Evolutionary conservation across 2,113 vertebrate genomes (phyloP), one percentile per base, ranked within the genome.

Genomic region (Eidolon helvum): DNA sequence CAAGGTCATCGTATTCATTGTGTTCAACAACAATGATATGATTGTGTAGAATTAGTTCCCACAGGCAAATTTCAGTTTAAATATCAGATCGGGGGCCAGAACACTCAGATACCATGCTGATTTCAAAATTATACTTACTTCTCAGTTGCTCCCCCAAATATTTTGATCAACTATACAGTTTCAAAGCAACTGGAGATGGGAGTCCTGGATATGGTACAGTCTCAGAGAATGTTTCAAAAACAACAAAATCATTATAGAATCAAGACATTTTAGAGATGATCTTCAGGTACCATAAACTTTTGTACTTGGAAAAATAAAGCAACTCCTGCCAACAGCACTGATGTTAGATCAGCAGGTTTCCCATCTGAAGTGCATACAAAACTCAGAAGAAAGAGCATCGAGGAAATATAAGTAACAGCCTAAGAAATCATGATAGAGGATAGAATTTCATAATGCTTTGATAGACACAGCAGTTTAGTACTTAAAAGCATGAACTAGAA

Each of bases 151-250:
- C 15, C 26, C 40, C 66, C 38, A 55, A 93, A 96, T 96, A 95
- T 92, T 97, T 94, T 97, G 61, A 95, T 88, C 66, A 61, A 78
- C 30, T 96, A 91, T 97, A 94, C 43, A 89, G 50, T 97, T 97
- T 97, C 98, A 97, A 97, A 97, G 87, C 80, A 96, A 95, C 10
- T 11, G 50, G 89, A 71, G 77, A 95, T 96, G 50, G 68, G 95
- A 91, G 61, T 63, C n/a, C 85, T 93, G 59, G 66, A 68, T 75
- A 55, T 2, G 30, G 30, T 38, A 72, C 43, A 87, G 85, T 82
- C 66, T 88, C 7, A 0, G 74, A 84, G 90, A 92, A 65, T n/a
- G 63, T 94, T 97, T 97, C 75, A 96, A 97, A 97, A 94, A 91
- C 88, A 98, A 91, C 33, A 90, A 48, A 74, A 89, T 96, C 68